Evolutionary conservation across 2,888 invertebrate genomes (phyloP).

Genomic region (Clostera curtula): DNA sequence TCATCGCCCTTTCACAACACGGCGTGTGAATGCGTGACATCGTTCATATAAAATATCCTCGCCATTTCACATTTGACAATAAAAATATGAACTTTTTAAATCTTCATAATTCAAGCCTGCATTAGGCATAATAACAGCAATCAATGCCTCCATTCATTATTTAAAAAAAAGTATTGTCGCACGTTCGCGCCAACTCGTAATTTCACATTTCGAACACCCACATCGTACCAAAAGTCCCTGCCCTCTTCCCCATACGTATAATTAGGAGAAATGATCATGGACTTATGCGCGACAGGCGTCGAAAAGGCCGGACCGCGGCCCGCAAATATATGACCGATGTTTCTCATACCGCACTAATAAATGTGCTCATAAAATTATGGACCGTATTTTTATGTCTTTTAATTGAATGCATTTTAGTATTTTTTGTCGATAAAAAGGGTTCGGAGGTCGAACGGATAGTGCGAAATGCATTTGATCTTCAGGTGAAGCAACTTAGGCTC

Average conservation of each 20-base stretch:
- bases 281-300: constrained; percentile 68
- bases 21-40: constrained; percentile 47
- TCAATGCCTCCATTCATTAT: constrained; percentile 41
- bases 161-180: constrained; percentile 52
- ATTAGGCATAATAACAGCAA: constrained; percentile 41
- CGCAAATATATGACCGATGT: constrained; percentile 65
- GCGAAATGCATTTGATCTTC: too few species aligned
- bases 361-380: constrained; percentile 53
- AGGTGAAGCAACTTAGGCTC: too few species aligned
- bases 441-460: too few species aligned
- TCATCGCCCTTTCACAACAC: constrained; percentile 58
- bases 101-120: constrained; percentile 30
- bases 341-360: constrained; percentile 56
- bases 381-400: constrained; percentile 44
- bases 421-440: constrained; percentile 47
- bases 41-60: constrained; percentile 53
- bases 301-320: constrained; percentile 57
- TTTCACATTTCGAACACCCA: constrained; percentile 72
- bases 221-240: constrained; percentile 52
- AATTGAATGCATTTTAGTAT: constrained; percentile 55
- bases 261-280: constrained; percentile 67
- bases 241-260: constrained; percentile 57
- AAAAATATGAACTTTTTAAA: constrained; percentile 13
- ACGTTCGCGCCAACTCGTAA: constrained; percentile 64
- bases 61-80: constrained; percentile 28